Evolutionary conservation across 2,113 vertebrate species (phyloP), one percentile per base, ranked within the genome.

Genomic region (Sardina pilchardus): DNA sequence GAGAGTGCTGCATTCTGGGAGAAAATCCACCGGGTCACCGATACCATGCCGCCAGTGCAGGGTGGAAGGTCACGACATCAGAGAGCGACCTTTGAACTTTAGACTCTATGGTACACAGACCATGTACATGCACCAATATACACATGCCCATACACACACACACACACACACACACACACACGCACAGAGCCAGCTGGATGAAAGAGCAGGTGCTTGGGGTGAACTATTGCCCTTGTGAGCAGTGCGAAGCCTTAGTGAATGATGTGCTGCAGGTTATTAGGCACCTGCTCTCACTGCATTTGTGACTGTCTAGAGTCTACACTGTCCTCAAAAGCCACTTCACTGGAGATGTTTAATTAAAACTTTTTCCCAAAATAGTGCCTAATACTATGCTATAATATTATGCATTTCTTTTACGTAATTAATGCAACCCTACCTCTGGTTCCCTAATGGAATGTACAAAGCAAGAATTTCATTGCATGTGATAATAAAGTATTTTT

Each of bases 91-190:
- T 34, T 3, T 78, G 71, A 78, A 78, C 71, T 78, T 16, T 78
- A 36, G 12, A 34, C 71, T 71, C 63, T 78, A 12, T 17, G 26
- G 71, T 78, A 4, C 30, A 12, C 71, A 34, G 12, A 71, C 63
- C 63, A 14, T 71, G 30, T 34, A 71, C 63, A 71, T 71, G 63
- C 63, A 71, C 63, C 8, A 2, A 71, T 30, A 71, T 30, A 26
- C 63, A 71, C 63, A 26, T 67, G 59, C 63, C n/a, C 63, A 48
- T 21, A 30, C 82, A 83, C 85, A 83, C 63, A 67, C 10, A 75
- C 30, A 78, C 71, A 78, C 34, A 36, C 34, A 78, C 71, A 78
- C 71, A 36, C 71, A 78, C 71, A 78, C 34, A 78, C 34, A 78
- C 34, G 39, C 71, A 78, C 8, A 36, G 14, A 36, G 0, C 0